These are phyloP conservation scores for Pantala flavescens DNA, from an alignment of 1,140 invertebrate species.

Conservation along the genomic window DNA sequence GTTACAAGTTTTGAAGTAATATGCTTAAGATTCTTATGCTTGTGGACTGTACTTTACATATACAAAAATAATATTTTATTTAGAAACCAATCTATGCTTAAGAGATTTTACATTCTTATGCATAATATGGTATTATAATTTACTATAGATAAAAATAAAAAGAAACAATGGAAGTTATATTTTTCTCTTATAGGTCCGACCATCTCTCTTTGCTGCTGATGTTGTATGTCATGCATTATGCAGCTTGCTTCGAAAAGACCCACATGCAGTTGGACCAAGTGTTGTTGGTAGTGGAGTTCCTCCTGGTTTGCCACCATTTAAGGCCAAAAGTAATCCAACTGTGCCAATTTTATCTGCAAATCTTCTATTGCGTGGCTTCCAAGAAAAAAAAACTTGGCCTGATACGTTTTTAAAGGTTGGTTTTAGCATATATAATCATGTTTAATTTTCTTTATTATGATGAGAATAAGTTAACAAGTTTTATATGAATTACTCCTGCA, in stretches of 20 bases:
- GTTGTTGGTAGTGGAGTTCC: slow-evolving; percentile 33
- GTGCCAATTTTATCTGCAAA: slow-evolving; percentile 79
- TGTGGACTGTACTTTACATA: too few species aligned
- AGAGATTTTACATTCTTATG: too few species aligned
- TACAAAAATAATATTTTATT: too few species aligned
- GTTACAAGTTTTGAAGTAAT: too few species aligned
- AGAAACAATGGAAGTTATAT: too few species aligned
- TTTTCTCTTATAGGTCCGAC: slow-evolving; percentile 48
- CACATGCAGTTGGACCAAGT: slow-evolving; percentile 30
- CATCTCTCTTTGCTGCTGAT: slow-evolving; percentile 69
- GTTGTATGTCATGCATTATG: slow-evolving; percentile 67
- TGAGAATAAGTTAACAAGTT: too few species aligned
- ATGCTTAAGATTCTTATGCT: too few species aligned
- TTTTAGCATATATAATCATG: neutral
- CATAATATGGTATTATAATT: too few species aligned
- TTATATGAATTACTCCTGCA: too few species aligned
- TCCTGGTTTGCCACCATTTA: slow-evolving; percentile 54
- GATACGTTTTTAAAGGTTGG: slow-evolving; percentile 62
- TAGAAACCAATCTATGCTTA: too few species aligned
- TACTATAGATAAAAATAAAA: too few species aligned
- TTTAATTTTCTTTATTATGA: too few species aligned
- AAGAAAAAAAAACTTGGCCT: slow-evolving; percentile 66
- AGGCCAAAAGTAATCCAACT: slow-evolving; percentile 65
- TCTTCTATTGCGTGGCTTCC: slow-evolving; percentile 69
- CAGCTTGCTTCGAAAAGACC: slow-evolving; percentile 70